These are phyloP conservation scores for Oncorhynchus masou DNA, from an alignment of 2,113 vertebrate species.

Conservation along the genomic window DNA sequence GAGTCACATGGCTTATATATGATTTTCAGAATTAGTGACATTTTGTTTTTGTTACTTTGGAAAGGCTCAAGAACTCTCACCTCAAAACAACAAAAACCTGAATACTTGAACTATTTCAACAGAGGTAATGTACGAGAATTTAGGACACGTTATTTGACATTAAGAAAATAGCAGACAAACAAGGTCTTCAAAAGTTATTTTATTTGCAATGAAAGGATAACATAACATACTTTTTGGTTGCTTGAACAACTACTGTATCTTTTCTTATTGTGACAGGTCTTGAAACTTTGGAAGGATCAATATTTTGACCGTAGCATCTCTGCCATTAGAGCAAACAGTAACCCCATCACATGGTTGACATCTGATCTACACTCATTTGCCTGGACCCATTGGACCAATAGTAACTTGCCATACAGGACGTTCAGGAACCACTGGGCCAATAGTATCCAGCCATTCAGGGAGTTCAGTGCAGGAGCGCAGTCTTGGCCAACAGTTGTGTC, in stretches of 20 bases:
- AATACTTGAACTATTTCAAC: not conserved
- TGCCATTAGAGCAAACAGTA: not conserved
- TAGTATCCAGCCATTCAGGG: slow-evolving; percentile 18
- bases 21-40: not conserved
- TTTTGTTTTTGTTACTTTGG: not conserved
- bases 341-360: slow-evolving; percentile 11
- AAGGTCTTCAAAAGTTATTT: not conserved
- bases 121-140: not conserved
- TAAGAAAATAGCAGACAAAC: not conserved
- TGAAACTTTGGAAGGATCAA: not conserved
- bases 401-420: slow-evolving; percentile 7
- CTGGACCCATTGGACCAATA: slow-evolving; percentile 20
- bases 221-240: not conserved
- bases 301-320: not conserved
- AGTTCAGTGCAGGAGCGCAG: slow-evolving; percentile 6
- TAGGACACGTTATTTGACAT: not conserved
- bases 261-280: not conserved
- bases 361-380: slow-evolving; percentile 7
- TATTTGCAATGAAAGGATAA: not conserved
- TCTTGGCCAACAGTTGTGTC: slow-evolving; percentile 20
- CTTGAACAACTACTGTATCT: not conserved
- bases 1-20: not conserved
- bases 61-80: not conserved
- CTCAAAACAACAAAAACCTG: not conserved
- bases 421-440: slow-evolving; percentile 16